Evolutionary conservation across 2,888 invertebrate genomes (phyloP).

Genomic region (Dermolepida albohirtum): DNA sequence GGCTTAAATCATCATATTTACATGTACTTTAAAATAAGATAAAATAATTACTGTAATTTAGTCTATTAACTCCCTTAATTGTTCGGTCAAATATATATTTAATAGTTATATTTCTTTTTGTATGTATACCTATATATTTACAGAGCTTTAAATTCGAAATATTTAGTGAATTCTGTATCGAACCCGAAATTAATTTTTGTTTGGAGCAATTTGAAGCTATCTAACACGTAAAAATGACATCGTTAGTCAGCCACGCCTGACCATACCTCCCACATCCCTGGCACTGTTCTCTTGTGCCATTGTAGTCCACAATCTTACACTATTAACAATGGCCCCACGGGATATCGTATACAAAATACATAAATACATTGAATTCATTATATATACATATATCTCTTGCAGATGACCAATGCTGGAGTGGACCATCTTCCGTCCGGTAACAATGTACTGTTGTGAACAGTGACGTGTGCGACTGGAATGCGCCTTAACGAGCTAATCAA

Average conservation of each 20-base stretch:
- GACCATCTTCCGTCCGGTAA: constrained; percentile 42
- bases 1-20: too few species aligned
- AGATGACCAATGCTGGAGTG: constrained; percentile 52
- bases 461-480: constrained; percentile 59
- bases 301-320: constrained; percentile 64
- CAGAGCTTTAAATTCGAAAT: neutral
- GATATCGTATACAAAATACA: constrained; percentile 66
- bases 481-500: constrained; percentile 67
- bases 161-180: neutral
- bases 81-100: too few species aligned
- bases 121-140: too few species aligned
- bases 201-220: constrained; percentile 58
- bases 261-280: constrained; percentile 63
- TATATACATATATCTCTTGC: constrained; percentile 64
- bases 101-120: too few species aligned
- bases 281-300: constrained; percentile 62
- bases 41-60: too few species aligned
- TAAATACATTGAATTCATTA: constrained; percentile 67
- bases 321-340: constrained; percentile 65
- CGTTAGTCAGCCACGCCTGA: constrained; percentile 59
- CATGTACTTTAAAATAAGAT: too few species aligned
- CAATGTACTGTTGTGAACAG: constrained; percentile 51
- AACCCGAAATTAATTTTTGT: constrained; percentile 54
- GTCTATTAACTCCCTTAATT: too few species aligned
- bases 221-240: constrained; percentile 61